These are phyloP conservation scores for Deilephila porcellus DNA, from an alignment of 2,888 invertebrate species.

Conservation along the genomic window DNA sequence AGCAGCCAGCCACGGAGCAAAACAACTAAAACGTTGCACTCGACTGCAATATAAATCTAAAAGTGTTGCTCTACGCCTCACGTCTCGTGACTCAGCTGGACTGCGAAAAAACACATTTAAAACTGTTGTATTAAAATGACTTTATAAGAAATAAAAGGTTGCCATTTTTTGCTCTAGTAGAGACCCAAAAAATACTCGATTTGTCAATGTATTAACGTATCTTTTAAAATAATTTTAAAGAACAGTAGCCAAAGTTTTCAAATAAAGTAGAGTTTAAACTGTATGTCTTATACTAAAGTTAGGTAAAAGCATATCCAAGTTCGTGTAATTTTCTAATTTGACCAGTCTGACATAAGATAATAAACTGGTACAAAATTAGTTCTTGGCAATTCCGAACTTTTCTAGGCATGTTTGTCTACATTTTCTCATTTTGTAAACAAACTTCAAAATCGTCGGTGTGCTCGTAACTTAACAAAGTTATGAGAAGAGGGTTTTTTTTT, in stretches of 20 bases:
- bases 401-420: not conserved
- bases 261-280: no score
- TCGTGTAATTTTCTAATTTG: no score
- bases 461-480: slow-evolving; percentile 2
- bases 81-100: slow-evolving; percentile 13
- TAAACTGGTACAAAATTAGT: no score
- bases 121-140: not conserved
- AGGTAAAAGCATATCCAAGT: no score
- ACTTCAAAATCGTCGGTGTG: not conserved
- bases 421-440: not conserved
- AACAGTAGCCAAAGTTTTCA: no score
- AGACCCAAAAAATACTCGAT: no score
- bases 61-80: slow-evolving; percentile 6
- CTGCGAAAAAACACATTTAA: slow-evolving; percentile 10
- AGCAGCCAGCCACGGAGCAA: not conserved
- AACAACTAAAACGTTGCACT: slow-evolving; percentile 15
- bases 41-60: slow-evolving; percentile 22
- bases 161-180: no score
- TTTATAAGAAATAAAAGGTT: no score
- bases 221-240: no score
- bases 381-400: not conserved
- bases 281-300: no score
- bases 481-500: not conserved
- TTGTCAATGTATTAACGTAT: no score
- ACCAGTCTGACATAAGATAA: not conserved